Evolutionary conservation across 2,797 vertebrate genomes (phyloP).

Genomic region (Salmo trutta): DNA sequence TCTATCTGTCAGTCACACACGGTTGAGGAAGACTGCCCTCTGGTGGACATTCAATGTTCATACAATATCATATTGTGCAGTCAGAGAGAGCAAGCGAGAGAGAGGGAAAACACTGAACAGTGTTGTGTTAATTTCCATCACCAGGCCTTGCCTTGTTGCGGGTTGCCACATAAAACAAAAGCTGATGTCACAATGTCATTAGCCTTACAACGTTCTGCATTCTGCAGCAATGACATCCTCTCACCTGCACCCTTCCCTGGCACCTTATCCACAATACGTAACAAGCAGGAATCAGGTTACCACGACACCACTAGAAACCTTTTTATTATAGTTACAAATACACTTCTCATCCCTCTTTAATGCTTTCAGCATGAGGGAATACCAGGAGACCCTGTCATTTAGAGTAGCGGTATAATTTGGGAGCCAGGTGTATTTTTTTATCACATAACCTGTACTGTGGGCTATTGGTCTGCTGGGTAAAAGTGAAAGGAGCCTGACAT

Average conservation of each 20-base stretch:
- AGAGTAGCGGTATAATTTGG: too few relatives aligned
- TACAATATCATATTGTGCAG: neutral
- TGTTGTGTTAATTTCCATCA: neutral
- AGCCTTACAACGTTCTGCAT: slow-evolving; percentile 27
- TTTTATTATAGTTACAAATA: too few relatives aligned
- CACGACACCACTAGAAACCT: neutral
- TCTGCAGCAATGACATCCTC: slow-evolving; percentile 39
- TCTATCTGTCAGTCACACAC: neutral
- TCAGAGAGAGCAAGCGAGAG: neutral
- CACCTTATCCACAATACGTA: slow-evolving; percentile 20
- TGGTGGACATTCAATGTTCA: slow-evolving; percentile 10
- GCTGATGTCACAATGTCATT: slow-evolving; percentile 38
- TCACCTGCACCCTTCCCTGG: slow-evolving; percentile 37
- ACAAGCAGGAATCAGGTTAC: slow-evolving; percentile 23
- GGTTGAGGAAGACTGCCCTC: slow-evolving; percentile 4
- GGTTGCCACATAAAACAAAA: neutral
- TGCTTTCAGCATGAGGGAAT: too few relatives aligned
- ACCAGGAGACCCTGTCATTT: too few relatives aligned
- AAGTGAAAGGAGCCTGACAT: too few relatives aligned
- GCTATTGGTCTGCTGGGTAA: too few relatives aligned
- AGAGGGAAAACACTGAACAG: neutral
- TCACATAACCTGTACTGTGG: too few relatives aligned
- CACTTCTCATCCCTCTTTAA: too few relatives aligned
- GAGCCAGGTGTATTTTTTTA: too few relatives aligned
- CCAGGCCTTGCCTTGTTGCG: slow-evolving; percentile 24